These are phyloP conservation scores for Plutella xylostella DNA, from an alignment of 2,888 invertebrate species.

Conservation along the genomic window DNA sequence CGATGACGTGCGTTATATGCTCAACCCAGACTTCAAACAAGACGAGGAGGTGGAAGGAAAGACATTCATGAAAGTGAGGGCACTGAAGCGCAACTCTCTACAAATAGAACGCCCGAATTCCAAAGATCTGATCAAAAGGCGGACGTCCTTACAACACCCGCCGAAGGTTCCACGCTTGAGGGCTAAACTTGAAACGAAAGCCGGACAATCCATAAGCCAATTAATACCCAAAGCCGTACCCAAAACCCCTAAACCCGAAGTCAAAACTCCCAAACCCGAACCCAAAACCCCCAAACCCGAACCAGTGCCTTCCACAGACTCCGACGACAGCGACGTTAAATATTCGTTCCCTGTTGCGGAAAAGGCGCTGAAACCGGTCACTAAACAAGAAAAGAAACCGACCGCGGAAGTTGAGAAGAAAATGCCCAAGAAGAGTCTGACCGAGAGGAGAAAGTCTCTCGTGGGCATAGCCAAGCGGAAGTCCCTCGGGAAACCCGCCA, in stretches of 20 bases:
- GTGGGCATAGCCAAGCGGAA: constrained; percentile 47
- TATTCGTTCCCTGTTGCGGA: constrained; percentile 45
- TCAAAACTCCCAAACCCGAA: constrained; percentile 10
- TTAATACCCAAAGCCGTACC: constrained; percentile 7
- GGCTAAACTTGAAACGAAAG: constrained; percentile 38
- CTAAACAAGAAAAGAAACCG: constrained; percentile 19
- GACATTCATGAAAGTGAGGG: constrained; percentile 47
- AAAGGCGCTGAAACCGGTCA: constrained; percentile 10
- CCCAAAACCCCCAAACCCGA: constrained; percentile 28
- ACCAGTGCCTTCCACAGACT: constrained; percentile 38
- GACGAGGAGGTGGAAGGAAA: constrained; percentile 34
- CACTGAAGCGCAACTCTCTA: constrained; percentile 48
- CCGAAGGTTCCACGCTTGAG: constrained; percentile 50
- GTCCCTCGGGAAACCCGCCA: constrained; percentile 33
- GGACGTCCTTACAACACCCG: constrained; percentile 50
- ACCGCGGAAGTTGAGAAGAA: constrained; percentile 24
- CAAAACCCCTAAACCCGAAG: constrained; percentile 28
- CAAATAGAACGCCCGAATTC: constrained; percentile 54
- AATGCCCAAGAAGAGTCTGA: constrained; percentile 29
- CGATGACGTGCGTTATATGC: constrained; percentile 55
- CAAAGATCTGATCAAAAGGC: constrained; percentile 44
- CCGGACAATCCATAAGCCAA: background rate
- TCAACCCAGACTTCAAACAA: constrained; percentile 46
- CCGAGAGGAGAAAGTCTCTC: constrained; percentile 43
- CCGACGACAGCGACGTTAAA: constrained; percentile 58